A percentile compares a stretch with the other conserved stretches of the same genome.
These are phyloP conservation scores for Hypotaenidia philippensis DNA, from an alignment of 2,797 vertebrate genomes.

Conservation along the genomic window DNA sequence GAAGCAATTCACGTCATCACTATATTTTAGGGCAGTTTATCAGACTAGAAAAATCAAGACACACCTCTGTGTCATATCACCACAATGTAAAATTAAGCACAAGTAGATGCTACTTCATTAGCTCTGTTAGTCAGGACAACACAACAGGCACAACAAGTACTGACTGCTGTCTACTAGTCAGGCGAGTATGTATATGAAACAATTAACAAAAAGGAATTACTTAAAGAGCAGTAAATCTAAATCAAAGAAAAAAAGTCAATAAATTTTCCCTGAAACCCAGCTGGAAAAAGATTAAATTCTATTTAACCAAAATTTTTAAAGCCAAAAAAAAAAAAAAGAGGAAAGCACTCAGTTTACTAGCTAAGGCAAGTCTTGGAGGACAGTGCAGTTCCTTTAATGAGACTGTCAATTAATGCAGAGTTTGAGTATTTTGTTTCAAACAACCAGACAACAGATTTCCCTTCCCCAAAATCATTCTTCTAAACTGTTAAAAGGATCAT, in stretches of 20 bases:
- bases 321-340: too few relatives aligned
- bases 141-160: neutral
- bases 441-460: neutral
- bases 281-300: neutral
- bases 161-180: accelerated
- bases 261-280: neutral
- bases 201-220: neutral
- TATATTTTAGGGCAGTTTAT: neutral
- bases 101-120: neutral
- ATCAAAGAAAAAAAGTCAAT: neutral
- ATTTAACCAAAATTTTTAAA: neutral
- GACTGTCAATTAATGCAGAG: neutral
- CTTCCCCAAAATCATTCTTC: neutral
- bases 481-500: neutral
- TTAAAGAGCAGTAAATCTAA: neutral
- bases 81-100: neutral
- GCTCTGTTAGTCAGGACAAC: neutral
- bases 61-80: neutral
- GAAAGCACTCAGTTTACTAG: neutral
- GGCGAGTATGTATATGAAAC: neutral
- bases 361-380: neutral
- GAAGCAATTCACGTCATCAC: neutral
- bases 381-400: neutral
- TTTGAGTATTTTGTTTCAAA: neutral
- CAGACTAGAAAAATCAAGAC: neutral